Evolutionary conservation across 2,797 vertebrate species (phyloP).

Genomic region (Sternotherus odoratus): DNA sequence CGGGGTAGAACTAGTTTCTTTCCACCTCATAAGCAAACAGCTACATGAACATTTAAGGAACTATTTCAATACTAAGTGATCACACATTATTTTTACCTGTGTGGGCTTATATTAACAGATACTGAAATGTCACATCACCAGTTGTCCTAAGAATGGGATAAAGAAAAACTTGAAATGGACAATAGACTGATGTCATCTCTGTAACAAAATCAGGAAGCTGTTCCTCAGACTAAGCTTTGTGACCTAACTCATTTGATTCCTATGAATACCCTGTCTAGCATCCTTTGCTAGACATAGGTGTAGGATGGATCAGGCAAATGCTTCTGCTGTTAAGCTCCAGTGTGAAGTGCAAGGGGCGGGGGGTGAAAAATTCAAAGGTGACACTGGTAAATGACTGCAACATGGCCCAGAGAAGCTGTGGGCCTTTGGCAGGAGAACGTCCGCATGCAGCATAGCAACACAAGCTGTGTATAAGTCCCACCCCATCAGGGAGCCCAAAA

Average conservation of each 20-base stretch:
- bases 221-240: background rate
- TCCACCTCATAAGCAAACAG: background rate
- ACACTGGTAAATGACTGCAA: no score
- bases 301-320: slow-evolving; percentile 23
- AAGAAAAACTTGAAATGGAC: background rate
- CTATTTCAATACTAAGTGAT: background rate
- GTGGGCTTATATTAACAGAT: background rate
- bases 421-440: background rate
- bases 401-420: background rate
- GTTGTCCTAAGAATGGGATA: background rate
- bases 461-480: background rate
- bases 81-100: background rate
- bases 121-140: background rate
- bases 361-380: background rate
- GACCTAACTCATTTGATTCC: background rate
- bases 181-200: background rate
- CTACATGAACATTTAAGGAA: background rate
- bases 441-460: slow-evolving; percentile 45
- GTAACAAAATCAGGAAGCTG: accelerated
- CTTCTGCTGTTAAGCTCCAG: slow-evolving; percentile 36
- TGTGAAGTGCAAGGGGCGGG: slow-evolving; percentile 19
- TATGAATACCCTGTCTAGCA: background rate
- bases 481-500: slow-evolving; percentile 26
- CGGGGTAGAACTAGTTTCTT: background rate
- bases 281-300: slow-evolving; percentile 20